Evolutionary conservation across 2,113 vertebrate species (phyloP).

Genomic region (Actenoides hombroni): DNA sequence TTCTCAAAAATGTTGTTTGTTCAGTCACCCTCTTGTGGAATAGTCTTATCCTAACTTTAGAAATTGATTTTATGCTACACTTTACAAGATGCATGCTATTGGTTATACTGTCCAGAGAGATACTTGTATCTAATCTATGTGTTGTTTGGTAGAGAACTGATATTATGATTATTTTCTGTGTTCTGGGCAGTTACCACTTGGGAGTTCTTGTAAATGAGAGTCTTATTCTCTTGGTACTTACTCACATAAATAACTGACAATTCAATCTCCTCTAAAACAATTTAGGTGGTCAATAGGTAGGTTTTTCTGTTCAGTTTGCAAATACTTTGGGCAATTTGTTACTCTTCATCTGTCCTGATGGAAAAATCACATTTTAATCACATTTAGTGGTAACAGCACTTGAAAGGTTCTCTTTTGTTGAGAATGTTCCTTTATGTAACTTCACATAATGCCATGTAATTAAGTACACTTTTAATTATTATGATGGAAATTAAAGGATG

Average conservation of each 20-base stretch:
- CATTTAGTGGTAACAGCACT: background rate
- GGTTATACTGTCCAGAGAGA: background rate
- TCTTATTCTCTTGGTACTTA: constrained; percentile 20
- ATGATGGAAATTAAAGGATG: background rate
- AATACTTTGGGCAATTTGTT: background rate
- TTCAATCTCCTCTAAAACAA: constrained; percentile 22
- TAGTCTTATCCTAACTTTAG: background rate
- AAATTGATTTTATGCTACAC: background rate
- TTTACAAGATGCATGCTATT: background rate
- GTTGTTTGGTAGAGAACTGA: background rate
- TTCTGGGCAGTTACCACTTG: background rate
- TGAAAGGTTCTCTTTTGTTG: constrained; percentile 3
- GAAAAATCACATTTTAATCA: constrained; percentile 41
- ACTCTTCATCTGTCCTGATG: constrained; percentile 13
- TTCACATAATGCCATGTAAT: background rate
- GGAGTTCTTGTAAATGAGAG: constrained; percentile 4
- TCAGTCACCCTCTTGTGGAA: background rate
- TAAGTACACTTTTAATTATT: constrained; percentile 6
- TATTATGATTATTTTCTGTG: constrained; percentile 7
- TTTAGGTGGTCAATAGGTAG: constrained; percentile 33
- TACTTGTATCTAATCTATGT: background rate
- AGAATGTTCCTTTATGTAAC: constrained; percentile 25
- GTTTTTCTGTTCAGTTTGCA: constrained; percentile 20
- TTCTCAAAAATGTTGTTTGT: background rate
- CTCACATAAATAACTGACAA: constrained; percentile 24